phyloP scores from a whole-genome alignment of 2,888 invertebrate species.

The Cryptocheilus praepositus region DNA sequence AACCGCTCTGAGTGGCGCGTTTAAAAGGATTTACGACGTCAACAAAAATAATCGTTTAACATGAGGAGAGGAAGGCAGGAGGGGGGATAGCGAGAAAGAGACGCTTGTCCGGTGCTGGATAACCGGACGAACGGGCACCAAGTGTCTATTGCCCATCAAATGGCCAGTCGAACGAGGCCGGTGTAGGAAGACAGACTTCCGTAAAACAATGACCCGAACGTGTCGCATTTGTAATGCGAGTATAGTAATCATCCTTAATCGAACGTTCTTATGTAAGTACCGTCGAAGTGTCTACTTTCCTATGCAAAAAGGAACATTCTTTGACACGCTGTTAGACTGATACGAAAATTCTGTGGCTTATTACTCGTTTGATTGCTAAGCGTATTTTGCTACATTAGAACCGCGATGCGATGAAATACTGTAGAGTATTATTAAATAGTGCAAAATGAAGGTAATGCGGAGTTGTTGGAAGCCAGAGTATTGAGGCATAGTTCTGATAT shows the following conservation, averaged over 20 bases:
- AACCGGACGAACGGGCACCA: conserved; percentile 57
- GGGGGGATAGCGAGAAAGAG: conserved; percentile 18
- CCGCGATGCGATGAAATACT: too few species aligned
- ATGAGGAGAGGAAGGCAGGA: conserved; percentile 27
- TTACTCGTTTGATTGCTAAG: too few species aligned
- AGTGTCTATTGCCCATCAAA: conserved; percentile 64
- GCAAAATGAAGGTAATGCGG: too few species aligned
- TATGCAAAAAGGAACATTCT: too few species aligned
- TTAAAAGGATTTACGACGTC: conserved; percentile 64
- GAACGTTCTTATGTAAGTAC: background rate
- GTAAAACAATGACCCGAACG: conserved; percentile 35
- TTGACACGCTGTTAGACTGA: too few species aligned
- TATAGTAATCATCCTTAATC: too few species aligned
- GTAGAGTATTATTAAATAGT: too few species aligned
- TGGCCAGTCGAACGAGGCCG: conserved; percentile 45
- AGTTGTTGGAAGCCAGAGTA: too few species aligned
- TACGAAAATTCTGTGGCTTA: too few species aligned
- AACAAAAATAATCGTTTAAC: conserved; percentile 65
- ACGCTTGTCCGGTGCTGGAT: conserved; percentile 38
- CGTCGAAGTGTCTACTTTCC: too few species aligned
- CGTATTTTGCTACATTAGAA: too few species aligned
- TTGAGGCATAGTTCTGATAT: too few species aligned
- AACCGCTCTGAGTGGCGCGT: conserved; percentile 55
- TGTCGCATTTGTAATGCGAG: conserved; percentile 13
- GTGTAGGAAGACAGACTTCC: conserved; percentile 46